phyloP scores from a whole-genome alignment of 2,113 vertebrate species.

The Arenaria interpres region DNA sequence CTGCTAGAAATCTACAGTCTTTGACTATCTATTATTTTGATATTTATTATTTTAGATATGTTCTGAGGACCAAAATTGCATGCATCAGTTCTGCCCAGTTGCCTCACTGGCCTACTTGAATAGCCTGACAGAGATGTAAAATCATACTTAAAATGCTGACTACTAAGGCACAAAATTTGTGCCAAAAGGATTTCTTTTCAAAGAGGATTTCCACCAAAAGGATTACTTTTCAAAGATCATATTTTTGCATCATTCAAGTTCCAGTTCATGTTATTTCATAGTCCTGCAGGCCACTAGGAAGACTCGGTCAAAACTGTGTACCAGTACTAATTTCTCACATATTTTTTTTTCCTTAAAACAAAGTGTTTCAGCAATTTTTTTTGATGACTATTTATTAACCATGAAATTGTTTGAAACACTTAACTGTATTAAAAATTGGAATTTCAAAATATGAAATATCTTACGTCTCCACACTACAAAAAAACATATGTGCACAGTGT shows the following conservation, averaged over 20 bases:
- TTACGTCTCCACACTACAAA: neutral
- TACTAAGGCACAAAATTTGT: neutral
- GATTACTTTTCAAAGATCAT: neutral
- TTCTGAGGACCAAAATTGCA: neutral
- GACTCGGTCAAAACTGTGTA: neutral
- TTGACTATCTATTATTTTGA: neutral
- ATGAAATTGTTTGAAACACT: neutral
- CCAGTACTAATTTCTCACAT: neutral
- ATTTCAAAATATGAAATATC: neutral
- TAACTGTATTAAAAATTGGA: neutral
- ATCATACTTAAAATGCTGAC: neutral
- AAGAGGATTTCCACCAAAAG: neutral
- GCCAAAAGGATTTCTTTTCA: neutral
- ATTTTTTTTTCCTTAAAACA: neutral
- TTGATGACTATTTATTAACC: neutral
- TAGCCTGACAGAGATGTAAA: neutral
- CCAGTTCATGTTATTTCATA: neutral
- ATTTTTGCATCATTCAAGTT: neutral
- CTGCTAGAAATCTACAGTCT: neutral
- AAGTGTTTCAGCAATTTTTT: neutral
- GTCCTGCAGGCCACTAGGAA: neutral
- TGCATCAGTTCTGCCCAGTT: neutral
- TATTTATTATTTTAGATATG: neutral
- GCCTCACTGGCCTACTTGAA: neutral
- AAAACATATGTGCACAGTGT: neutral